Base-by-base conservation (phyloP, 2,113 vertebrate species). In the Triplophysa dalaica region DNA sequence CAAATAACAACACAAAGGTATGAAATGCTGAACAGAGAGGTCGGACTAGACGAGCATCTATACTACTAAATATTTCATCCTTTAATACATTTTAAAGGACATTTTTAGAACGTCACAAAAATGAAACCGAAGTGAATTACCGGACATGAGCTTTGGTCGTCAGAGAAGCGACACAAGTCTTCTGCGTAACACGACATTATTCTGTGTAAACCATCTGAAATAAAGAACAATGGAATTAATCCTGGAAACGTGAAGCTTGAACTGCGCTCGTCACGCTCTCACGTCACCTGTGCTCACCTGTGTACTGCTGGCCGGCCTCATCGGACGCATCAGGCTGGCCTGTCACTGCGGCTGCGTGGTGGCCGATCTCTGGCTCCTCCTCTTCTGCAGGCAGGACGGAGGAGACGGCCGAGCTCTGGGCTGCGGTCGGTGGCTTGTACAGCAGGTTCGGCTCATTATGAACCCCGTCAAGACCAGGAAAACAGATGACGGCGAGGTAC, bases 401-500 rank as follows among this genome's bases (percentile, higher is more conserved):
- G 64, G 43, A 62, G 22, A 13, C 62, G 8, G 58, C 19, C 60
- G 74, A 43, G 48, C 68, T 17, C 21, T 73, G 63, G 14, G 52
- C 26, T 8, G 10, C 61, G 50, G 80, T 19, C 21, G 43, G 75
- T 70, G 68, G 79, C 80, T 91, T 93, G 81, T 91, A 95, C 77
- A 93, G 89, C 11, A 94, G 94, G 91, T 97, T 98, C 78, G 93
- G 89, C 87, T 97, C 94, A 68, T 88, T 89, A 66, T 91, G 87
- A 1, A 94, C 92, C 78, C 91, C 93, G 85, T 94, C 91, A 38
- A 97, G 93, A 79, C 97, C 97, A 76, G 98, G 97, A 87, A 98
- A 99, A 90, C 97, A 98, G 90, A 99, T 97, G 83, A 99, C 94
- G 43, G 98, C 98, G 88, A 99, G 90, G 93, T 98, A 99, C 98